Evolutionary conservation across 2,888 invertebrate species (phyloP), one percentile per base, ranked within the genome.

Genomic region (Synergus itoensis): DNA sequence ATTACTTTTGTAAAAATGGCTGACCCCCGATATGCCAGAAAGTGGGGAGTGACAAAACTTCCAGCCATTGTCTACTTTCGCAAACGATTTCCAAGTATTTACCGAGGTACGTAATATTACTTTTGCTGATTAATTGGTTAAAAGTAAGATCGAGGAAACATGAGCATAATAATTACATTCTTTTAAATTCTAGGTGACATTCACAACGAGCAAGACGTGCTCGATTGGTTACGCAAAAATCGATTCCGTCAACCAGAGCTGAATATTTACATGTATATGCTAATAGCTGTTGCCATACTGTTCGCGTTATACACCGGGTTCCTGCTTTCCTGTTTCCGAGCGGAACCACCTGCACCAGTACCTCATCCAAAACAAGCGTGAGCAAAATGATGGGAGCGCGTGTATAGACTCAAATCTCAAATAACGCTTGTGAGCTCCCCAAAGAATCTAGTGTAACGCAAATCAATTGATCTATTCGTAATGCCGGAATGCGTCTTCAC

Each of bases 1-100:
- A 98, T 98, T 84, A 97, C 98, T 1, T 98, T 98, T 91, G 98
- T 98, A 0, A 98, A 98, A 93, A 98, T 98, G 96, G 96, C 97
- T 79, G 98, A 98, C 91, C 94, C 97, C 0, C 94, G 98, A 62
- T 98, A 98, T 91, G 98, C 98, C 16, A 94, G 97, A 77, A 98
- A 98, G 93, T 98, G 98, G 97, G 98, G 98, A 36, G 98, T 98
- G 18, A 97, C 96, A 0, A 97, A 97, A 91, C 93, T 98, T 82
- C 98, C 98, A 14, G 96, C 98, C 1, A 96, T 98, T 85, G 98
- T 98, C 3, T 98, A 98, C 92, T 98, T 98, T 92, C 94, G 98
- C 76, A 96, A 96, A 91, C 94, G 98, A 88, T 98, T 98, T 93
- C 98, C 98, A 1, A 97, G 97, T 93, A 98, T 98, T 92, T 98